A percentile compares a stretch with the other conserved stretches of the same genome.
These are phyloP conservation scores for Orthonychiurus folsomi DNA, from an alignment of 2,888 invertebrate species.

Conservation along the genomic window DNA sequence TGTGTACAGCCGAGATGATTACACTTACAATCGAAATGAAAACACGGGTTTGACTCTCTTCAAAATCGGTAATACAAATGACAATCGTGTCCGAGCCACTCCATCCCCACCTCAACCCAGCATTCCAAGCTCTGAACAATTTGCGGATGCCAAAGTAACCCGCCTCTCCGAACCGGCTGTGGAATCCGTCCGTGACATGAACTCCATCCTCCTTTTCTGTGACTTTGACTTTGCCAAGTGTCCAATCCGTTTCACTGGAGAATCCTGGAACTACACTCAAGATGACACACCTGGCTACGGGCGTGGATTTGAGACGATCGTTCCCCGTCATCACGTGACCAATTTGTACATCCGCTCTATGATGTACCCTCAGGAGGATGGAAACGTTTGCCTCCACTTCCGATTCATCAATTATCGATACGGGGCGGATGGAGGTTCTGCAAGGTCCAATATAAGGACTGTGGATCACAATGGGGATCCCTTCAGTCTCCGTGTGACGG, in stretches of 20 bases:
- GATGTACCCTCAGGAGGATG: conserved; percentile 35
- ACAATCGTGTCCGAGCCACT: conserved; percentile 4
- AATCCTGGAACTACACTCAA: conserved; percentile 38
- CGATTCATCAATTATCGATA: conserved; percentile 39
- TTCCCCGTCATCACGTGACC: conserved; percentile 20
- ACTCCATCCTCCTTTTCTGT: conserved; percentile 38
- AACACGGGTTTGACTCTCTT: neutral
- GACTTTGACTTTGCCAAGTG: conserved; percentile 40
- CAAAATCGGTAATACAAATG: conserved; percentile 9
- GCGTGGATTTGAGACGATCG: conserved; percentile 35
- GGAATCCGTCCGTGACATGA: conserved; percentile 30
- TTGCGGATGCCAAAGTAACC: conserved; percentile 22
- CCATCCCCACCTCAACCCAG: neutral
- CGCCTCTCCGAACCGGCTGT: conserved; percentile 32
- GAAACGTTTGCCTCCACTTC: conserved; percentile 36
- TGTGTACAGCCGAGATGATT: conserved; percentile 11
- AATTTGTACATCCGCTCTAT: conserved; percentile 37
- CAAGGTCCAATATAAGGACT: conserved; percentile 21
- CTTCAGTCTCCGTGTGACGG: conserved; percentile 31
- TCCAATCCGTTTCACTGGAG: conserved; percentile 38
- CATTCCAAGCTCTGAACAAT: conserved; percentile 3
- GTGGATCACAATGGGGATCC: conserved; percentile 27
- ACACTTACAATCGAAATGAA: conserved; percentile 4
- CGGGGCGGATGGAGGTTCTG: conserved; percentile 32
- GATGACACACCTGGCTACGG: conserved; percentile 37